Evolutionary conservation across 2,888 invertebrate species (phyloP).

Genomic region (Cyclophora albipunctata): DNA sequence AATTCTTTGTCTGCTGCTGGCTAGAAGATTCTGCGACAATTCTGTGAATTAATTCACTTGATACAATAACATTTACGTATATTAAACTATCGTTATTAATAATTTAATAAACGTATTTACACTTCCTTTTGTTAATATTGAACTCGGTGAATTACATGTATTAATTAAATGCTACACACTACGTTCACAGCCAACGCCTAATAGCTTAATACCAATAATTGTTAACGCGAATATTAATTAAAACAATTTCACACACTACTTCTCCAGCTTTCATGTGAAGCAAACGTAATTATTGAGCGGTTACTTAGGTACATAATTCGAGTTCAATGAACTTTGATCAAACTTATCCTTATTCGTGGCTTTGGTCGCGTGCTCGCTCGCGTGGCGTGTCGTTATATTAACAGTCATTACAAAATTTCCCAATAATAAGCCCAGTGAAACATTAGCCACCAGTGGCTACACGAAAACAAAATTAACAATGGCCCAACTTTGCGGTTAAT

Average conservation of each 20-base stretch:
- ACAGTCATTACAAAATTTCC: conserved; percentile 69
- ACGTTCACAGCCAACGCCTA: too few species aligned
- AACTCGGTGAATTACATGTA: too few species aligned
- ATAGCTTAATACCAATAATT: too few species aligned
- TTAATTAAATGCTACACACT: too few species aligned
- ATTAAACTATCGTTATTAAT: too few species aligned
- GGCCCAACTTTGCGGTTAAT: conserved; percentile 60
- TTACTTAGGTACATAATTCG: conserved; percentile 10
- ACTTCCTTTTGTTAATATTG: too few species aligned
- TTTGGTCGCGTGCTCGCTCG: conserved; percentile 49
- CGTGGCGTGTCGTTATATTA: conserved; percentile 63
- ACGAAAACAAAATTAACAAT: conserved; percentile 69
- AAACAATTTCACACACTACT: neutral
- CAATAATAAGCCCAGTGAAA: conserved; percentile 64
- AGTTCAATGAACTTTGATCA: conserved; percentile 44
- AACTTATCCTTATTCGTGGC: conserved; percentile 35
- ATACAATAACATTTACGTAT: too few species aligned
- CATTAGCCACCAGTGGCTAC: conserved; percentile 57
- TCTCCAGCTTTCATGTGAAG: conserved; percentile 3
- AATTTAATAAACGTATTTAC: too few species aligned
- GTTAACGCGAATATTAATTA: neutral
- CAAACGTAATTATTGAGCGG: conserved; percentile 9
- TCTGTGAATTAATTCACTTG: too few species aligned
- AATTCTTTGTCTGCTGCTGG: too few species aligned
- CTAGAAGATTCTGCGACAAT: too few species aligned